Base-by-base conservation (phyloP, 2,113 vertebrate species). In the Anarhynchus alexandrinus region DNA sequence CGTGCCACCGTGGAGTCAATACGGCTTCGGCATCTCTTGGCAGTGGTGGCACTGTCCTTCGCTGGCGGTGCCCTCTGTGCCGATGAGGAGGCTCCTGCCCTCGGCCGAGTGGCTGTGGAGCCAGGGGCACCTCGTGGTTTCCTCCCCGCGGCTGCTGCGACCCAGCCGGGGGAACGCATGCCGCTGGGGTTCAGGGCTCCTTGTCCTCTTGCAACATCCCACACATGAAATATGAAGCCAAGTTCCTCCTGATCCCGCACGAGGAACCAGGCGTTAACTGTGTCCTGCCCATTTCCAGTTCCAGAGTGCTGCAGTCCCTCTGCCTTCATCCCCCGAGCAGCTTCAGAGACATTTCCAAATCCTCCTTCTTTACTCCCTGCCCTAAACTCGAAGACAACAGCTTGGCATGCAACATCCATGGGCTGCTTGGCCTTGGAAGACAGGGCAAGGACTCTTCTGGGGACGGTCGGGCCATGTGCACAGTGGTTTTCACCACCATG, bases 141-240 rank as follows among this genome's bases (percentile, higher is more conserved):
- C 25, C n/a, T 91, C 82, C 61, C 92, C 7, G 8, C 5, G 21
- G 79, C 67, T 27, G 59, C 6, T 25, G 59, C 6, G 13, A 38
- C 9, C 6, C 0, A 74, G 81, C 54, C 2, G 5, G 19, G 67
- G 90, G 90, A 88, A 27, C 2, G 2, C 16, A 7, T 34, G 70
- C 67, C 3, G 20, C 80, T 72, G 93, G 83, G 88, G 95, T 84
- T 94, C 77, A 90, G 89, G 81, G 95, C 82, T 96, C 83, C 74
- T 79, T 54, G 96, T 89, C 95, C 89, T 94, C 94, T 95, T 89
- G 91, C 88, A 64, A 92, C 91, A 96, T 93, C 94, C 86, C 61
- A 86, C 95, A 92, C 26, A 7, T 88, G 93, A 92, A 90, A 94
- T 93, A 93, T 51, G 95, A 96, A 93, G 88, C 94, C 80, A 67